Evolutionary conservation across 1,140 invertebrate genomes (phyloP), one percentile per base, ranked within the genome.

Genomic region (Dinoponera quadriceps): DNA sequence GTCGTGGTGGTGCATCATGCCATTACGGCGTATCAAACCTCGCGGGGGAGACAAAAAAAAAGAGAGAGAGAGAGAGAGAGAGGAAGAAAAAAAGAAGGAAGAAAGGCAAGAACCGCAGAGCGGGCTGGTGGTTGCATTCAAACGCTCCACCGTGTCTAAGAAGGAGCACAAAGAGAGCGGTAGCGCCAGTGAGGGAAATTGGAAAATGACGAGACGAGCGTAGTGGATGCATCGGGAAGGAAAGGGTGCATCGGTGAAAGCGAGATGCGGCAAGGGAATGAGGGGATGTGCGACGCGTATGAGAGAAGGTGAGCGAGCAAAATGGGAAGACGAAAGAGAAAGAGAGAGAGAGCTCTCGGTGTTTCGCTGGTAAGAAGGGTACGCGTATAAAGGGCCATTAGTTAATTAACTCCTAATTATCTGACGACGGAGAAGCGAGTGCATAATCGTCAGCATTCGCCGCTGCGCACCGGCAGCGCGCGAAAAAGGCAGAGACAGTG

Each of bases 381-480:
- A 85, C 87, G 85, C 72, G 78, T 85, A 91, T 92, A 92, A 92
- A 93, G 89, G 91, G 88, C 92, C 91, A 93, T 93, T 93, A 93
- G 92, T 92, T 93, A 92, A 93, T 93, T 93, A 92, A 92, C 92
- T 92, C 88, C 92, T 92, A 92, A 92, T 93, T 93, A 93, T 92
- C 89, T 90, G 87, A 72, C 83, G 84, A 90, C 87, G 81, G 85
- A 87, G 86, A 90, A 92, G 89, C 86, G 88, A 83, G 88, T 89
- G 91, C 89, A 92, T 90, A 92, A 91, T 92, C 91, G 91, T 91
- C 85, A 83, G 75, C 84, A 85, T 89, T 80, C 29, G 83, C 85
- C 85, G 78, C 54, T 85, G 80, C 88, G 82, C 86, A 88, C 66
- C 83, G 86, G 80, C 66, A 88, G 81, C 88, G 87, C 83, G 85